Evolutionary conservation across 2,113 vertebrate species (phyloP).

Genomic region (Atlantisia rogersi): DNA sequence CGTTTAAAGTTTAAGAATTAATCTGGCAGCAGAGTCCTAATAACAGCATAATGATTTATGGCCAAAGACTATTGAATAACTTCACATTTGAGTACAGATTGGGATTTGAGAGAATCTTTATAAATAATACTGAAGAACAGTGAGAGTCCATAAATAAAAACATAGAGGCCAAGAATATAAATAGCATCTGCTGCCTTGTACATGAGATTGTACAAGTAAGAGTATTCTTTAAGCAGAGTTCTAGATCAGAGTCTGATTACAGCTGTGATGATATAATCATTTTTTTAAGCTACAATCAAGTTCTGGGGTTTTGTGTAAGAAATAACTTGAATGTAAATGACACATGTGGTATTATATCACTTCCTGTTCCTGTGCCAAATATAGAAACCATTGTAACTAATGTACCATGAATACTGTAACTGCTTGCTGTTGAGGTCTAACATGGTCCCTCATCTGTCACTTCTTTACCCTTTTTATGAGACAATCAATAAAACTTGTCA

Average conservation of each 20-base stretch:
- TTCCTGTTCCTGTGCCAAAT: constrained; percentile 31
- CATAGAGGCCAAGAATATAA: background rate
- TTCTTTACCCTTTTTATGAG: constrained; percentile 38
- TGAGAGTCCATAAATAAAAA: background rate
- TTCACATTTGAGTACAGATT: background rate
- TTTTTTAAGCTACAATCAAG: background rate
- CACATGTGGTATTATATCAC: background rate
- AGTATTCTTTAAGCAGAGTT: background rate
- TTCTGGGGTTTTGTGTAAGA: background rate
- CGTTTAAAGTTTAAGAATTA: background rate
- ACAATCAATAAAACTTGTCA: constrained; percentile 47
- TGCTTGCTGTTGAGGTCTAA: background rate
- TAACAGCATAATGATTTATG: constrained; percentile 9
- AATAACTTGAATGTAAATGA: background rate
- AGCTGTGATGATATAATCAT: background rate
- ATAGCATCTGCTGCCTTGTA: background rate
- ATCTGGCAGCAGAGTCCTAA: background rate
- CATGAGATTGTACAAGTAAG: background rate
- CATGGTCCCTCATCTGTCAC: background rate
- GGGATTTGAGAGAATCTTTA: background rate
- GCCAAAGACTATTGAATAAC: background rate
- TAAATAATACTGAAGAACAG: background rate
- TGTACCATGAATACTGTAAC: background rate
- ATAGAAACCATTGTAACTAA: background rate
- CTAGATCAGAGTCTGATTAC: background rate